A percentile compares a stretch with the other conserved stretches of the same genome.
Evolutionary conservation across 2,888 invertebrate species (phyloP).

Genomic region (Agriopis marginaria): DNA sequence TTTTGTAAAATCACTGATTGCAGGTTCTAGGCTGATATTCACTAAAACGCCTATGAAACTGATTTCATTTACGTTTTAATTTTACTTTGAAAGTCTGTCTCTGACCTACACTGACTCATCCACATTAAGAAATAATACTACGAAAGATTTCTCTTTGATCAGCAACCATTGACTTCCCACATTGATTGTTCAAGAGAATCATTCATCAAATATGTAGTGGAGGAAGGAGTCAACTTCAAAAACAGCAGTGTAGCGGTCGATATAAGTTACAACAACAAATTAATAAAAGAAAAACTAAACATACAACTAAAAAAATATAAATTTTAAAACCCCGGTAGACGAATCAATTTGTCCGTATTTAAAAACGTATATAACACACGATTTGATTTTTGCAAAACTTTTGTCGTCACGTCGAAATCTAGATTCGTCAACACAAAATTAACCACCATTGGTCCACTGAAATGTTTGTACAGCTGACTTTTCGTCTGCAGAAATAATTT

Average conservation of each 20-base stretch:
- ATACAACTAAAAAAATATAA: too few species aligned
- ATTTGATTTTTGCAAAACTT: neutral
- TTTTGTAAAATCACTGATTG: too few species aligned
- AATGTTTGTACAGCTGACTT: slow-evolving; percentile 32
- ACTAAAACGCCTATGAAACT: too few species aligned
- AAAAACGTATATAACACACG: too few species aligned
- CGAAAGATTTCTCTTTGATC: slow-evolving; percentile 38
- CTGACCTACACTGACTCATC: slow-evolving; percentile 13
- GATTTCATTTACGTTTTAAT: too few species aligned
- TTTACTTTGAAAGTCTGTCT: neutral
- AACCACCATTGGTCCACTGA: slow-evolving; percentile 1
- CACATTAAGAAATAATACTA: slow-evolving; percentile 15
- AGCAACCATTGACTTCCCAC: slow-evolving; percentile 36
- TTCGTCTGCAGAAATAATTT: slow-evolving; percentile 37
- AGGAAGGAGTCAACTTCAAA: slow-evolving; percentile 1
- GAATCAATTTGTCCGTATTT: too few species aligned
- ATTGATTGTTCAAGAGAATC: slow-evolving; percentile 29
- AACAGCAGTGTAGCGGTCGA: neutral
- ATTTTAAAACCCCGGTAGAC: too few species aligned
- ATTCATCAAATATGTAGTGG: slow-evolving; percentile 27
- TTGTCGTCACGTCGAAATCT: slow-evolving; percentile 1
- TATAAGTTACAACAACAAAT: too few species aligned
- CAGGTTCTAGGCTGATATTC: too few species aligned
- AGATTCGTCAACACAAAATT: neutral
- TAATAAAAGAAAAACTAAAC: too few species aligned